Conservation (phyloP, 2,113 vertebrate species). For the Myotis brandtii region DNA sequence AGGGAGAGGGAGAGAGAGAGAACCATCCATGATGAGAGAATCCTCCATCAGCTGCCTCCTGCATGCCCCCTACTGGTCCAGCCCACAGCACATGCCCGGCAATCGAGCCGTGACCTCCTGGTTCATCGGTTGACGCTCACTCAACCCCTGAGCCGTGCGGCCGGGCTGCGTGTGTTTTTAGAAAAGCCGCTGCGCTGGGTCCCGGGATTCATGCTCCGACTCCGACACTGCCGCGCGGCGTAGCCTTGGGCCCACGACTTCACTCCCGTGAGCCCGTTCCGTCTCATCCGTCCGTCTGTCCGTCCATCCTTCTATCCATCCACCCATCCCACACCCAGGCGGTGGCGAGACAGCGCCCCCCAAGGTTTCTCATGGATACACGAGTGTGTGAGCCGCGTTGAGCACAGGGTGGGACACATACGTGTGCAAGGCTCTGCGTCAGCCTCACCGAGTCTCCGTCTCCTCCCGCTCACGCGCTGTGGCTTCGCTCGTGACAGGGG, state of each 20-base stretch:
- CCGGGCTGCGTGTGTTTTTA: too few relatives aligned
- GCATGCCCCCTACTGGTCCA: too few relatives aligned
- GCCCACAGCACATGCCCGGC: too few relatives aligned
- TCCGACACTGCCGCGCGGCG: fast-evolving
- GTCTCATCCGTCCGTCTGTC: too few relatives aligned
- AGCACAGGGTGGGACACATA: fast-evolving
- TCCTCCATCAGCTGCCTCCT: too few relatives aligned
- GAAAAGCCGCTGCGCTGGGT: fast-evolving
- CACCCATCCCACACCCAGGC: fast-evolving
- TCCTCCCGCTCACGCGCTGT: fast-evolving
- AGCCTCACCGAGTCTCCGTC: fast-evolving
- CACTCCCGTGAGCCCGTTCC: fast-evolving
- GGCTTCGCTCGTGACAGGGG: fast-evolving
- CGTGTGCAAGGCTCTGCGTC: fast-evolving
- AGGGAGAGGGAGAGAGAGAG: too few relatives aligned
- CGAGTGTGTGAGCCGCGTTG: fast-evolving
- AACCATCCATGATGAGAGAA: too few relatives aligned
- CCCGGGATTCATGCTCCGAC: background rate
- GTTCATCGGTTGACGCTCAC: too few relatives aligned
- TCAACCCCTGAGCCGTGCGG: too few relatives aligned
- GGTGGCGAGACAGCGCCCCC: fast-evolving
- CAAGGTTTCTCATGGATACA: fast-evolving
- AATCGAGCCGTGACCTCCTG: too few relatives aligned
- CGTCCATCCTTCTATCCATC: too few relatives aligned
- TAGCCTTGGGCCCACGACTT: background rate